Conservation (phyloP, 2,113 vertebrate species). For the Bufo gargarizans region DNA sequence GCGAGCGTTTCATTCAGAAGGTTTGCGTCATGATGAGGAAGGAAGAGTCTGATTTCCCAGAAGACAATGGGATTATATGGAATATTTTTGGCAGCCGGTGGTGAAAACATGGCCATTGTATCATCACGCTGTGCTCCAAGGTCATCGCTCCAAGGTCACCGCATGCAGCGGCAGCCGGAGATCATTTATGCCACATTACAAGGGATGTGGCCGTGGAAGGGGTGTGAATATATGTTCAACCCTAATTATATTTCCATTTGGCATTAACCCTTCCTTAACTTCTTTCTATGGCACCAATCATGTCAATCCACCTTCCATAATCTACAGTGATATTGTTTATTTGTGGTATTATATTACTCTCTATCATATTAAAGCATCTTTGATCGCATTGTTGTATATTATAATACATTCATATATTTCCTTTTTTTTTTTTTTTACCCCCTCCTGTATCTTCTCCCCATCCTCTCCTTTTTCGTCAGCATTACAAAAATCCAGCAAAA, state of each 20-base stretch:
- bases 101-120: neutral
- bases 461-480: too few relatives aligned
- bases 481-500: too few relatives aligned
- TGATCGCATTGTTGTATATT: too few relatives aligned
- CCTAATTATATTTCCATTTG: neutral
- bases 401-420: too few relatives aligned
- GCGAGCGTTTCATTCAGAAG: neutral
- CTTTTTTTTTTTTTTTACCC: too few relatives aligned
- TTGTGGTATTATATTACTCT: too few relatives aligned
- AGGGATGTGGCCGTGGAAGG: neutral
- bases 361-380: too few relatives aligned
- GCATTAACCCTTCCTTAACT: neutral
- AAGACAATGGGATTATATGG: conserved; percentile 15
- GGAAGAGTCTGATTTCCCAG: conserved; percentile 27
- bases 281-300: too few relatives aligned
- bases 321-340: too few relatives aligned
- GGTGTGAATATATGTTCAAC: neutral
- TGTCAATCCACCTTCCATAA: too few relatives aligned
- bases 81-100: neutral
- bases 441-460: too few relatives aligned
- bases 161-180: neutral
- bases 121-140: neutral
- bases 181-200: neutral
- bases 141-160: neutral
- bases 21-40: neutral